Evolutionary conservation across 2,888 invertebrate species (phyloP), one percentile per base, ranked within the genome.

Genomic region (Hanleya hanleyi): DNA sequence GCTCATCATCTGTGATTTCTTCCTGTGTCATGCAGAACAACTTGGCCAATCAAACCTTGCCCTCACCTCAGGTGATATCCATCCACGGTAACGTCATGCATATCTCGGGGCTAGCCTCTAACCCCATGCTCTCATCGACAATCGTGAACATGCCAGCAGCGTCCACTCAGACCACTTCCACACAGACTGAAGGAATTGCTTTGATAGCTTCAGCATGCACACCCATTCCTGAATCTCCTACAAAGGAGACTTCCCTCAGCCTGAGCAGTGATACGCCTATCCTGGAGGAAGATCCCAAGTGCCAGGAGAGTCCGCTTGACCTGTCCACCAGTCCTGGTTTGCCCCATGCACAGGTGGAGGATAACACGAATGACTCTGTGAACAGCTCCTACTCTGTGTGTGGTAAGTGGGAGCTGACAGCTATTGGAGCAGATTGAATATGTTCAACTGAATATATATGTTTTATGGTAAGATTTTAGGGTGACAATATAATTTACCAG

Each of bases 271-370:
- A 65, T 4, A 18, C 61, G 15, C 18, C 22, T 5, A n/a, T 67
- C 9, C 15, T 41, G 9, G 49, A 38, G 38, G 71, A 73, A 26
- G 71, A 68, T 2, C 18, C 41, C 41, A 78, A 79, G 51, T 75
- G 75, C 74, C 85, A 57, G 57, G 57, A 57, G 57, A 26, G 32
- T 29, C 86, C 86, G 9, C 71, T 86, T 18, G 86, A 86, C 68
- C 72, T 86, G 62, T 78, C 80, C 12, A 38, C 77, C 12, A 67
- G 75, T 51, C 79, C 77, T 7, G 38, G 22, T 2, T 6, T 37
- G 26, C 64, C 18, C 15, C 18, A 18, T 26, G 26, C 18, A 15
- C 37, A 1, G 3, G 38, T 37, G 32, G 57, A 57, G 26, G 32
- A 57, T 22, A 29, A 22, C 57, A 29, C 32, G 29, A 26, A 22